Evolutionary conservation across 2,113 vertebrate species (phyloP), one percentile per base, ranked within the genome.

Genomic region (Corydoras sp.): DNA sequence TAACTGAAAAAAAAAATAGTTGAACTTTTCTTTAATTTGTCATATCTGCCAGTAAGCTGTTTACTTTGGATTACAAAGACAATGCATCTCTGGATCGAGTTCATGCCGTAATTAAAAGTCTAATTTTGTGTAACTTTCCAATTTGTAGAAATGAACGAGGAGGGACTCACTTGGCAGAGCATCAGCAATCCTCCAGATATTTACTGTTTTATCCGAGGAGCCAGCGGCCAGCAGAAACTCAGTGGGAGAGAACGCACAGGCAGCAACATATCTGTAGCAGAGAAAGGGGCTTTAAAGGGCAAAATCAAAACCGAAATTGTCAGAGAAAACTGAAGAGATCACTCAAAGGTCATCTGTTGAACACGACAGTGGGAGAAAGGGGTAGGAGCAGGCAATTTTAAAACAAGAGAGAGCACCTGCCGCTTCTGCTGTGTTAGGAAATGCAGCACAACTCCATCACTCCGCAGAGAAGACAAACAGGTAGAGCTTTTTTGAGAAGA

Each of bases 131-230:
- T 43, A 43, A 43, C 7, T 43, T 43, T 43, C 7, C 35, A 43
- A 5, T 43, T 4, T 43, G 35, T 2, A 43, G 35, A 43, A 43
- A 43, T 43, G 7, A 43, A 43, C 7, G 7, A 43, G 35, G 35
- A 43, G 35, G 35, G 35, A 43, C 73, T 81, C 82, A 92, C 93
- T 90, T 85, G 80, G 75, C 66, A n/a, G 72, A 71, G 70, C 55
- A n/a, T 71, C 70, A 68, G 86, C 91, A 72, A 93, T 81, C 31
- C 88, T 91, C 93, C 94, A 98, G 73, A 96, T 80, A 4, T 88
- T 91, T 66, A 94, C 92, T 0, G 87, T 92, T 86, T 93, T 92
- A 85, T 95, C 95, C 93, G 94, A 94, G 50, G 94, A 96, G 68
- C 93, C 93, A 2, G 90, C 93, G 64, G 93, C 93, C 77, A 97